Evolutionary conservation across 2,888 invertebrate species (phyloP).

Genomic region (Andrena dorsata): DNA sequence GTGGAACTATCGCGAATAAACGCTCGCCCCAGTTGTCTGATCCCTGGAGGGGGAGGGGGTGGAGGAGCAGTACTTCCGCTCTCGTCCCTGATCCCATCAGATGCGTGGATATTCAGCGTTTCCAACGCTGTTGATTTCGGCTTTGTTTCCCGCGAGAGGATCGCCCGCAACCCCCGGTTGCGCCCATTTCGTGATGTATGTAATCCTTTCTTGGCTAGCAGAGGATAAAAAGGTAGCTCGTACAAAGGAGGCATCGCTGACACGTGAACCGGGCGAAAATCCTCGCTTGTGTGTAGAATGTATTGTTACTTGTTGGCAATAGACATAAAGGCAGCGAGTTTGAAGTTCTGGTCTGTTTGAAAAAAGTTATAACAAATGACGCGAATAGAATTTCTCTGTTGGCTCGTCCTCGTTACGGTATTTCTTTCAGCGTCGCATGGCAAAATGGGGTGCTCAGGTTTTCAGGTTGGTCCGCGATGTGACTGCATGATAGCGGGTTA

Average conservation of each 20-base stretch:
- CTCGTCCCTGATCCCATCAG: constrained; percentile 8
- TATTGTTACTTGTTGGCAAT: constrained; percentile 18
- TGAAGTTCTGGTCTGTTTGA: neutral
- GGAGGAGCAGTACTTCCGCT: neutral
- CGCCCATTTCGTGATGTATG: neutral
- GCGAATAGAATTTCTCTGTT: neutral
- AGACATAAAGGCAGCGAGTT: neutral
- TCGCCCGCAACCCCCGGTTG: neutral
- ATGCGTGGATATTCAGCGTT: constrained; percentile 1
- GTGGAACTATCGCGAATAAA: constrained; percentile 15
- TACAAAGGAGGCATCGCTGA: constrained; percentile 14
- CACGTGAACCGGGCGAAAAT: neutral
- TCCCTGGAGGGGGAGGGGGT: too few species aligned
- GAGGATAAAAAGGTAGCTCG: neutral
- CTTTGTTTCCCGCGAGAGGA: neutral
- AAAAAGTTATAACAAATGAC: constrained; percentile 2
- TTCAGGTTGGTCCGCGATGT: neutral
- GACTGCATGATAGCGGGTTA: neutral
- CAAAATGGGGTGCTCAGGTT: too few species aligned
- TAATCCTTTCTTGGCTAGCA: neutral
- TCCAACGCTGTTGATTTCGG: constrained; percentile 13
- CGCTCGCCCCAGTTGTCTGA: constrained; percentile 44
- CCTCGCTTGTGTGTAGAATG: neutral
- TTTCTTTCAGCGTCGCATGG: neutral
- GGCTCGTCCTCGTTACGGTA: neutral